phyloP scores from a whole-genome alignment of 2,888 invertebrate genomes.

The Archaeoteleia sp. region DNA sequence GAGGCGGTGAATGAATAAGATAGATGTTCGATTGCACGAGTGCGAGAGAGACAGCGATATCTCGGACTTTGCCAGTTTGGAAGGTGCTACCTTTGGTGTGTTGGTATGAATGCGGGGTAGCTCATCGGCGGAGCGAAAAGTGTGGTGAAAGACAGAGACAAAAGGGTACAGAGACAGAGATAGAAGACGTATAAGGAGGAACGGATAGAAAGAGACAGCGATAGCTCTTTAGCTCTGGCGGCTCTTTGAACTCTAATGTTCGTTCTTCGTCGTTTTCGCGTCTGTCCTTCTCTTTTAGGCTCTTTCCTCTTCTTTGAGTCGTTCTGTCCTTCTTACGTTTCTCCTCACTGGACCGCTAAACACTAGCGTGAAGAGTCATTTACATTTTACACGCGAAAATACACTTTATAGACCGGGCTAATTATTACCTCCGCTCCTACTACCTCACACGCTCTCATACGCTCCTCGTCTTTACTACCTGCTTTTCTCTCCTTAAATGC shows the following conservation, averaged over 20 bases:
- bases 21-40: no score
- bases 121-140: constrained; percentile 46
- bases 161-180: constrained; percentile 32
- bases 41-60: constrained; percentile 50
- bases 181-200: constrained; percentile 21
- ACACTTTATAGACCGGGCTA: constrained; percentile 68
- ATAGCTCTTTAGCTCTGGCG: constrained; percentile 71
- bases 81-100: constrained; percentile 52
- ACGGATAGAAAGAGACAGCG: constrained; percentile 32
- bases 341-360: constrained; percentile 35
- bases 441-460: constrained; percentile 59
- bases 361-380: constrained; percentile 63
- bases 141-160: constrained; percentile 55
- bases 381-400: constrained; percentile 72
- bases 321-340: constrained; percentile 51
- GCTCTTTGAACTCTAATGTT: constrained; percentile 71
- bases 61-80: constrained; percentile 54
- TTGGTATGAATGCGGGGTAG: no score
- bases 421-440: constrained; percentile 65
- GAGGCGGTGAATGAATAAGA: constrained; percentile 24
- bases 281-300: constrained; percentile 47
- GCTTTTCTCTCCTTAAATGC: constrained; percentile 29
- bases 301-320: constrained; percentile 33
- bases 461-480: constrained; percentile 48
- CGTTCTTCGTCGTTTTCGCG: constrained; percentile 46